Evolutionary conservation across 2,113 vertebrate species (phyloP).

Genomic region (Bubalus kerabau): DNA sequence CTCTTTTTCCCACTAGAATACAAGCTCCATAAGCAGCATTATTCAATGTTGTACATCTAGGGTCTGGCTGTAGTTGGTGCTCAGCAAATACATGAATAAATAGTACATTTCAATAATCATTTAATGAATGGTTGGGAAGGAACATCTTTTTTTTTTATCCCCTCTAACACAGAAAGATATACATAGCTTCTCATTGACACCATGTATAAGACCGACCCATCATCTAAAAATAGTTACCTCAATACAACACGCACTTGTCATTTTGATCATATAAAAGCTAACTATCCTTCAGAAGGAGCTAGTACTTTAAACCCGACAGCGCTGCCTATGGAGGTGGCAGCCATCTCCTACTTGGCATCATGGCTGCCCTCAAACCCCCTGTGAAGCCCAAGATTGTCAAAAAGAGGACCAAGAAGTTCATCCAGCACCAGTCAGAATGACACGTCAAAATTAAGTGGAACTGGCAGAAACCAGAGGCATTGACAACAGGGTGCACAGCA

Average conservation of each 20-base stretch:
- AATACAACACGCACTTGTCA: neutral
- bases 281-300: neutral
- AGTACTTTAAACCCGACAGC: neutral
- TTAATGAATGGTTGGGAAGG: neutral
- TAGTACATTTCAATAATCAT: neutral
- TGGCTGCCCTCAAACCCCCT: neutral
- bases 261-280: neutral
- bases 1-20: neutral
- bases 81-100: constrained; percentile 22
- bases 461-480: neutral
- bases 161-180: neutral
- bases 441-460: neutral
- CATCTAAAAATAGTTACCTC: neutral
- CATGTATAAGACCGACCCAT: neutral
- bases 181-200: neutral
- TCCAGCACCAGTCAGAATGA: neutral
- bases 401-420: neutral
- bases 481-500: neutral
- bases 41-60: neutral
- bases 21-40: neutral
- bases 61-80: neutral
- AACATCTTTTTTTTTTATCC: neutral
- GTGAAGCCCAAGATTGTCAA: neutral
- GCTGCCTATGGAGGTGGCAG: neutral
- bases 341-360: neutral